phyloP scores from a whole-genome alignment of 2,888 invertebrate genomes.

The Patella depressa region DNA sequence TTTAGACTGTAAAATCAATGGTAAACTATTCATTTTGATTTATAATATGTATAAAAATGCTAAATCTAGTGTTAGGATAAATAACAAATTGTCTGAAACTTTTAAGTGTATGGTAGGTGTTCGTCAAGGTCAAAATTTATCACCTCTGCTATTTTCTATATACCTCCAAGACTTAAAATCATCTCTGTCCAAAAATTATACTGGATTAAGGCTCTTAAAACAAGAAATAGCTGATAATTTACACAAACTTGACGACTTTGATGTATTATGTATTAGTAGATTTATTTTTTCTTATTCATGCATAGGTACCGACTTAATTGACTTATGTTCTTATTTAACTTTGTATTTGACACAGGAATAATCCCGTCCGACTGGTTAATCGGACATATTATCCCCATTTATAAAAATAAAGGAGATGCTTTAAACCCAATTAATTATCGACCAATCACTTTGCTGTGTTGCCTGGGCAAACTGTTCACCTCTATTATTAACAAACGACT shows the following conservation, averaged over 20 bases:
- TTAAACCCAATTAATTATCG: not conserved
- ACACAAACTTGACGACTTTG: too few species aligned
- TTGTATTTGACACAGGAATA: not conserved
- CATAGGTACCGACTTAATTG: not conserved
- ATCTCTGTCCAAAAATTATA: too few species aligned
- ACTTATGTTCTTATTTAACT: not conserved
- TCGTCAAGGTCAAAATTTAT: not conserved
- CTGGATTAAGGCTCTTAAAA: too few species aligned
- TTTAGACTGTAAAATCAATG: not conserved
- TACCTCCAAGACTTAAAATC: not conserved
- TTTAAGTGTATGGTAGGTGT: conserved; percentile 4
- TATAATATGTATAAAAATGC: conserved; percentile 2
- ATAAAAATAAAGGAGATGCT: not conserved
- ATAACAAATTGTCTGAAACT: not conserved
- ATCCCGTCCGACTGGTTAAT: not conserved
- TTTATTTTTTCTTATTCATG: too few species aligned
- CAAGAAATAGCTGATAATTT: too few species aligned
- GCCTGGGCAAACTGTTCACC: not conserved
- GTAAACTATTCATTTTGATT: conserved; percentile 6
- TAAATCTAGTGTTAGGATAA: conserved; percentile 2
- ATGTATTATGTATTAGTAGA: too few species aligned
- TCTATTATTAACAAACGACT: not conserved
- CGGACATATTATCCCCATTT: not conserved
- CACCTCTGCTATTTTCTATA: not conserved
- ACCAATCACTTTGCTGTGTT: not conserved